A percentile compares a stretch with the other conserved stretches of the same genome.
Evolutionary conservation across 2,113 vertebrate genomes (phyloP).

Genomic region (Lasiurus cinereus): DNA sequence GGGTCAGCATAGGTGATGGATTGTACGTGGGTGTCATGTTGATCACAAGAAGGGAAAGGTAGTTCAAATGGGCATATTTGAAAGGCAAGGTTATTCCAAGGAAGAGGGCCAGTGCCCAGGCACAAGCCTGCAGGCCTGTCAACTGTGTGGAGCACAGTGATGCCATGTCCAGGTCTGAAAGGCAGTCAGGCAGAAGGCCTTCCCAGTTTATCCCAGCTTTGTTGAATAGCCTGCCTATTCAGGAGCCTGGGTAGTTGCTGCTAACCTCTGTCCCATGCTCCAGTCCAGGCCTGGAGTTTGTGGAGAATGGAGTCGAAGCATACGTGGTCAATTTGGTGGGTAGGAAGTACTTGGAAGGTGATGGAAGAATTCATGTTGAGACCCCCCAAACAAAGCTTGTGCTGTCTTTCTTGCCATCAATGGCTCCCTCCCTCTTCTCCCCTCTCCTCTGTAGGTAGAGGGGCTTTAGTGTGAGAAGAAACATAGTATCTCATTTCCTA

Average conservation of each 20-base stretch:
- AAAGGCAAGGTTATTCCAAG: background rate
- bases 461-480: background rate
- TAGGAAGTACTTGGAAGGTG: slow-evolving; percentile 2
- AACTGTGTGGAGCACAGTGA: background rate
- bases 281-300: background rate
- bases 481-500: background rate
- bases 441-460: background rate
- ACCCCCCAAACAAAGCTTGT: slow-evolving; percentile 30
- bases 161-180: background rate
- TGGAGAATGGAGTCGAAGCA: background rate
- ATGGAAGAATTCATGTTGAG: slow-evolving; percentile 20
- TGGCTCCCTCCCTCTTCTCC: background rate
- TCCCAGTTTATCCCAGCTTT: background rate
- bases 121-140: background rate
- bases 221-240: background rate
- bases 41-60: slow-evolving; percentile 38
- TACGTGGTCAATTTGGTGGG: background rate
- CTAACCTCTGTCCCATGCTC: background rate
- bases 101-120: background rate
- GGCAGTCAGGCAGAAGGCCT: background rate
- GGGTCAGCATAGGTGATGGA: slow-evolving; percentile 56
- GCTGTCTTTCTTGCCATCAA: background rate
- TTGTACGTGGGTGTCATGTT: background rate
- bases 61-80: background rate
- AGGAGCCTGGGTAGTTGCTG: background rate